Conservation (phyloP, 2,797 vertebrate species). For the Euphonia xanthogaster region DNA sequence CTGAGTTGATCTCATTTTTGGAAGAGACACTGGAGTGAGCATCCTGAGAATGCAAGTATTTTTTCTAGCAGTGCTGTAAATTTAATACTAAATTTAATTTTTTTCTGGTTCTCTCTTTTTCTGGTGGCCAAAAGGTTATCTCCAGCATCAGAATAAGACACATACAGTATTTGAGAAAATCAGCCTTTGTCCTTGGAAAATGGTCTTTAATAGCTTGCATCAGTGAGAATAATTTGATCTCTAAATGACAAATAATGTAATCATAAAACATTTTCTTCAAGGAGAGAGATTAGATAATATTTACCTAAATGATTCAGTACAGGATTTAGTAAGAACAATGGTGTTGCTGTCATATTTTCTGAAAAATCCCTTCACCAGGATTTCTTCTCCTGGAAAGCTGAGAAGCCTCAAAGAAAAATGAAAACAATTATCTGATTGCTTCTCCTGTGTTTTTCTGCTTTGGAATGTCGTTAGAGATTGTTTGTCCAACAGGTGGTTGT, state of each 20-base stretch:
- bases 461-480: not conserved
- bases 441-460: not conserved
- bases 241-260: slow-evolving; percentile 55
- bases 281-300: not conserved
- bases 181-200: slow-evolving; percentile 62
- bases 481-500: not conserved
- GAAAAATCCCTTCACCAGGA: not conserved
- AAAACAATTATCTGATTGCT: not conserved
- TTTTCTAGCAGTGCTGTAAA: not conserved
- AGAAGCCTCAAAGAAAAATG: not conserved
- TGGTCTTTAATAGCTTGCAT: slow-evolving; percentile 45
- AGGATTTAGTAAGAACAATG: not conserved
- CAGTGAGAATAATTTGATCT: slow-evolving; percentile 70
- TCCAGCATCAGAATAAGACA: not conserved
- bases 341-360: not conserved
- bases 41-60: not conserved
- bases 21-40: not conserved
- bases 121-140: slow-evolving; percentile 17
- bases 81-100: not conserved
- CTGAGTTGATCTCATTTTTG: not conserved
- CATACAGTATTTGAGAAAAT: slow-evolving; percentile 29
- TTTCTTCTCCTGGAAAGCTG: not conserved
- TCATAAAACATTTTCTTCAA: slow-evolving; percentile 12
- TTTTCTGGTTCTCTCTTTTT: not conserved
- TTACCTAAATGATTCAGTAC: not conserved